Base-by-base conservation (phyloP, 1,140 invertebrate species). In the Lamellibrachia luymesi region DNA sequence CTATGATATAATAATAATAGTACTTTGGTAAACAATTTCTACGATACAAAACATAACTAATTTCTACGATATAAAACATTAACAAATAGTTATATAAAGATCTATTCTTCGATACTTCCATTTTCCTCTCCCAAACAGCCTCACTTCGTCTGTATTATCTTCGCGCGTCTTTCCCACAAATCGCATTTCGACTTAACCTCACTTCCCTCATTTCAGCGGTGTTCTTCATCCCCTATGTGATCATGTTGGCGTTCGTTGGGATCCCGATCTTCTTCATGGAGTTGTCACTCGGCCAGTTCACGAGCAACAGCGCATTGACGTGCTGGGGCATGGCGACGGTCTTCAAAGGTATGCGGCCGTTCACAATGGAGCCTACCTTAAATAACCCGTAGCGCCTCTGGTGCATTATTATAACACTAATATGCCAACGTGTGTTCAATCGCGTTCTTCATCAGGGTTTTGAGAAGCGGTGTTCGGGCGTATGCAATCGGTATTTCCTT, bases 291-390 rank as follows among this genome's bases (percentile, higher is more conserved):
- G 98, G 98, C 13, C 98, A 98, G 95, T 97, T 98, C 94, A 97
- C 97, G 89, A 97, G 98, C 94, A 97, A 97, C 95, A 98, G 98
- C 91, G 97, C 97, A 27, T 97, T 98, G 89, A 98, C 97, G 25
- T 97, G 98, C 91, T 98, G 98, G 98, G 97, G 97, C 94, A 98
- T 98, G 93, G 98, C 98, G 56, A 98, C 98, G 0, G 96, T 98
- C 90, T 98, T 98, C 94, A 98, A 97, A 97, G 98, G 98, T 98
- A 94, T 38, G 92, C 27, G 52, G 6, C 52, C 52, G 13, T 13
- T 13, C 52, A 0, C 6, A 13, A 56, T 56, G 52, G 52, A 6
- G 6, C 6, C 52, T 56, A 13, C 13, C 52, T 56, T 56, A 6
- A 56, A 56, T 56, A 13, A 13, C 38, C 38, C 38, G 38, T 38